Conservation (phyloP, 1,140 invertebrate genomes). For the Pissodes strobi region DNA sequence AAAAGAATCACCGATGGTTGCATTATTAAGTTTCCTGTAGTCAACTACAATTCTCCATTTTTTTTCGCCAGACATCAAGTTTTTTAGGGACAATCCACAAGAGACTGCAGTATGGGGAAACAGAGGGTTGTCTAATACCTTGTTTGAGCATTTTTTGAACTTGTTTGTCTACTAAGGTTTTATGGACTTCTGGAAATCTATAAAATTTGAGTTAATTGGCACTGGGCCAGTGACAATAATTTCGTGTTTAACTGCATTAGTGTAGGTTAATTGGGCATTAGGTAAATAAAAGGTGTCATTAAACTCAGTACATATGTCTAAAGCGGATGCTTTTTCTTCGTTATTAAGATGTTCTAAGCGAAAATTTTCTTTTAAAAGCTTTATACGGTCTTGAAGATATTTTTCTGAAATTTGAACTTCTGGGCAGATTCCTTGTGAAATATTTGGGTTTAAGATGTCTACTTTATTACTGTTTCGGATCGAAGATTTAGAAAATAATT, state of each 20-base stretch:
- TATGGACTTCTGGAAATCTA: conserved; percentile 51
- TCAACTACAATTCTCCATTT: conserved; percentile 17
- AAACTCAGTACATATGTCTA: conserved; percentile 34
- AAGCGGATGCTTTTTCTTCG: conserved; percentile 26
- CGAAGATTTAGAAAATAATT: conserved; percentile 7
- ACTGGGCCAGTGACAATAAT: conserved; percentile 41
- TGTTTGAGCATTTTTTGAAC: conserved; percentile 55
- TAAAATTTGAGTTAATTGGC: conserved; percentile 47
- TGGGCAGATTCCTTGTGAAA: conserved; percentile 16
- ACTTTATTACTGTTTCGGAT: conserved; percentile 28
- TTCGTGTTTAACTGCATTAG: conserved; percentile 41
- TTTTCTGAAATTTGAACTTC: conserved; percentile 12
- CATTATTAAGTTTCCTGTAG: conserved; percentile 20
- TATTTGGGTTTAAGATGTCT: conserved; percentile 26
- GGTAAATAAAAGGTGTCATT: conserved; percentile 42
- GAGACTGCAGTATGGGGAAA: no score
- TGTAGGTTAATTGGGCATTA: conserved; percentile 34
- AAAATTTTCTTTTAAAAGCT: conserved; percentile 23
- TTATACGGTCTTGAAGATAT: neutral
- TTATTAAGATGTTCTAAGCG: conserved; percentile 38
- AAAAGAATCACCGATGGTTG: conserved; percentile 16
- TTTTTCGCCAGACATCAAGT: conserved; percentile 41
- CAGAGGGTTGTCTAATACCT: conserved; percentile 51
- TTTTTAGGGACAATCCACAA: conserved; percentile 49
- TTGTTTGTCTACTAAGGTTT: conserved; percentile 54